Evolutionary conservation across 2,888 invertebrate genomes (phyloP).

Genomic region (Spatulosminthurus flaviceps): DNA sequence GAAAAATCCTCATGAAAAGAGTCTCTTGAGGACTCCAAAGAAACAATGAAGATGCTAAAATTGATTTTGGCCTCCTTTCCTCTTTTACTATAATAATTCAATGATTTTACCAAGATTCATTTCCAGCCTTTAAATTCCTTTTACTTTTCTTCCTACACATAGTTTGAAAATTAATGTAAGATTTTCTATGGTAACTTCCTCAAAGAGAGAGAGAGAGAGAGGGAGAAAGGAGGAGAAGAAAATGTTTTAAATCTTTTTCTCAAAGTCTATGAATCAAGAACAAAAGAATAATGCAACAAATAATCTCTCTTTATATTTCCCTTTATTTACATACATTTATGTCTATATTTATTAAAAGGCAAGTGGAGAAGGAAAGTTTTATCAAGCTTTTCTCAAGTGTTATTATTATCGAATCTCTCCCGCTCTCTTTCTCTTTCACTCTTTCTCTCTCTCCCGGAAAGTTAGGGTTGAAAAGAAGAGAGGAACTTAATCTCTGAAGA

Average conservation of each 20-base stretch:
- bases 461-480: not conserved
- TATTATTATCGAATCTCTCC: slow-evolving; percentile 10
- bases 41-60: too few relatives aligned
- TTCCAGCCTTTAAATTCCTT: not conserved
- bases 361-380: not conserved
- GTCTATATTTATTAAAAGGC: too few relatives aligned
- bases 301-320: not conserved
- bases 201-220: not conserved
- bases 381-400: slow-evolving; percentile 1
- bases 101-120: too few relatives aligned
- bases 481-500: not conserved
- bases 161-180: too few relatives aligned
- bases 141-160: not conserved
- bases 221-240: not conserved
- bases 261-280: too few relatives aligned
- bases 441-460: not conserved
- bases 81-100: too few relatives aligned
- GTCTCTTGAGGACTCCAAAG: too few relatives aligned
- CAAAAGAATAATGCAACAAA: not conserved
- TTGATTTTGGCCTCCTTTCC: too few relatives aligned
- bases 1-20: too few relatives aligned
- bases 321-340: not conserved
- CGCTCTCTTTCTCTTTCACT: not conserved
- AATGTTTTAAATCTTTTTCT: too few relatives aligned
- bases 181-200: too few relatives aligned